Evolutionary conservation across 2,113 vertebrate genomes (phyloP), one percentile per base, ranked within the genome.

Genomic region (Morone saxatilis): DNA sequence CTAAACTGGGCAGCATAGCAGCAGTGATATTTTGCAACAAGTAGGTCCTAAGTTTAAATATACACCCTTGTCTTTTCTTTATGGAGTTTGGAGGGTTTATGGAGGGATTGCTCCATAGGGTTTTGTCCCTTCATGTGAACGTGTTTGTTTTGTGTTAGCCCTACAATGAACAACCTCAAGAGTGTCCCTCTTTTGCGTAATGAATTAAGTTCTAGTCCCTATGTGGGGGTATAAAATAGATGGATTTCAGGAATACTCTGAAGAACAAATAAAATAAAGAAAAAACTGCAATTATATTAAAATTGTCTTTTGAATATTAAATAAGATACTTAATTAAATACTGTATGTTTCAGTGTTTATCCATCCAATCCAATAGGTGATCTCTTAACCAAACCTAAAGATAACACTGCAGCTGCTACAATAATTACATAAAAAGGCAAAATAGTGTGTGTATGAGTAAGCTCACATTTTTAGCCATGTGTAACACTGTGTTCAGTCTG

Each of bases 341-440:
- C 6, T 67, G 10, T 63, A 57, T n/a, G 5, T 75, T 25, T 60
- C 38, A 68, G 3, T 53, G 12, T 60, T 22, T 2, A 31, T 31
- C 31, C 31, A 31, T 31, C 31, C 31, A 3, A 31, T 31, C 31
- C 31, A 31, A 31, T 31, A 31, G 31, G 31, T 17, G 7, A 72
- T 56, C 54, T 7, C 10, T 54, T 17, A 76, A 48, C 43, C 54
- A 38, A 57, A 82, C 11, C 61, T 71, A 14, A 48, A 63, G 53
- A 48, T 13, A 69, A 53, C 9, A 7, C 50, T 59, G 20, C 48
- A 73, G 61, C 78, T 80, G 63, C 61, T 83, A 69, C 25, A 6
- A 48, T 85, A 81, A 87, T 72, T 80, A 69, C 36, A 84, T 76
- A 41, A 81, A 48, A 65, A 74, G 31, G 69, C 43, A 63, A 72